Evolutionary conservation across 2,888 invertebrate genomes (phyloP), one percentile per base, ranked within the genome.

Genomic region (Acronicta aceris): DNA sequence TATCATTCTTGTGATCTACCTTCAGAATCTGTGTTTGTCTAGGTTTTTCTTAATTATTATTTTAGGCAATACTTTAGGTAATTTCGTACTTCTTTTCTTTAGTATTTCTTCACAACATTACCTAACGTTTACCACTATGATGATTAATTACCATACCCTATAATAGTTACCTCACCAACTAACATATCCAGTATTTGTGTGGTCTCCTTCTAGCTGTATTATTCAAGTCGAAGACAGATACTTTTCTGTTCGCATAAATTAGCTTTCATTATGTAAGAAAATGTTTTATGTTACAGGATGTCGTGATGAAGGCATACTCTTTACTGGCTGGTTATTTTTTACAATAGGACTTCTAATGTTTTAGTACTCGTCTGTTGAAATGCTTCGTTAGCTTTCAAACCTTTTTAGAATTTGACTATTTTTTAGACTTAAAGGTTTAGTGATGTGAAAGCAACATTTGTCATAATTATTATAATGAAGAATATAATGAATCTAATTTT

Each of bases 261-360:
- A 89, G 84, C 81, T 83, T 90, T 88, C 87, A 90, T 90, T 93
- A 92, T 86, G 88, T 87, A 86, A 82, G 84, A 81, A 86, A 89
- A 90, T 92, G 91, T 86, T 92, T 92, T 92, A 91, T 87, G 82
- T 76, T 71, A 54, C 91, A 89, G 92, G 92, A 93, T 92, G 89
- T 90, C 86, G 88, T 90, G 91, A 90, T 90, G 87, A 87, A 87
- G 85, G 83, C 77, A 86, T 75, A 85, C 86, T 84, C 85, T 85
- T 86, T 83, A 83, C 72, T 72, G 71, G 70, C 75, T 68, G 74
- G 56, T 38, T 76, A 74, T 81, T 87, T 86, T 85, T 85, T 85
- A 73, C 74, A 74, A 61, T 78, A 65, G 69, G 60, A 62, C 62
- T 75, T 79, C 81, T 84, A 87, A 85, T 84, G 82, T 78, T 78